A percentile compares a stretch with the other conserved stretches of the same genome.
phyloP scores from a whole-genome alignment of 2,888 invertebrate species.

The Rhodophaea formosa region DNA sequence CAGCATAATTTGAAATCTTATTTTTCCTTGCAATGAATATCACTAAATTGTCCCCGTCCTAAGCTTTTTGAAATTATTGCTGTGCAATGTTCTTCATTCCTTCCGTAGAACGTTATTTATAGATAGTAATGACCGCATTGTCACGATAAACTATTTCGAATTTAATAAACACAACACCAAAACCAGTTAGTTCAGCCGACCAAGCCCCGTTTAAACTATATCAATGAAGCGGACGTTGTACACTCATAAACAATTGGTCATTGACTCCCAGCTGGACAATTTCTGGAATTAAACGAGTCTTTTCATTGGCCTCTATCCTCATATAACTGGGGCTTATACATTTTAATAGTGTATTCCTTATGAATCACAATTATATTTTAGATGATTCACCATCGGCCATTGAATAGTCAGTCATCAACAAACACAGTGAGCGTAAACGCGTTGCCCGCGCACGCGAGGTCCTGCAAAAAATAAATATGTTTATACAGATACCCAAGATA shows the following conservation, averaged over 20 bases:
- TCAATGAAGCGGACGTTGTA: conserved; percentile 42
- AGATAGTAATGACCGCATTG: neutral
- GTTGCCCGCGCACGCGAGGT: conserved; percentile 46
- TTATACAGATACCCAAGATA: conserved; percentile 34
- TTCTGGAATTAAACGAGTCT: conserved; percentile 56
- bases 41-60: too few species aligned
- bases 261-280: conserved; percentile 45
- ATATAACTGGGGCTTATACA: conserved; percentile 38
- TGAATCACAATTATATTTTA: conserved; percentile 70
- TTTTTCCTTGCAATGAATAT: too few species aligned
- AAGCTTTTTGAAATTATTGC: too few species aligned
- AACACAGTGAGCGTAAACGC: conserved; percentile 60
- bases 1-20: too few species aligned
- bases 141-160: conserved; percentile 5
- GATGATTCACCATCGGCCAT: conserved; percentile 70
- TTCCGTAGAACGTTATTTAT: neutral
- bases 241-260: conserved; percentile 49
- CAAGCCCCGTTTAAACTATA: conserved; percentile 19
- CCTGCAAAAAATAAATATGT: conserved; percentile 69
- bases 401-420: conserved; percentile 66
- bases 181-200: neutral
- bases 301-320: conserved; percentile 46
- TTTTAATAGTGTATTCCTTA: conserved; percentile 52
- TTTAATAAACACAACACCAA: conserved; percentile 3
- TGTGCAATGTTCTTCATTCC: neutral